These are phyloP conservation scores for Zosterops lateralis DNA, from an alignment of 2,113 vertebrate genomes.

Conservation along the genomic window DNA sequence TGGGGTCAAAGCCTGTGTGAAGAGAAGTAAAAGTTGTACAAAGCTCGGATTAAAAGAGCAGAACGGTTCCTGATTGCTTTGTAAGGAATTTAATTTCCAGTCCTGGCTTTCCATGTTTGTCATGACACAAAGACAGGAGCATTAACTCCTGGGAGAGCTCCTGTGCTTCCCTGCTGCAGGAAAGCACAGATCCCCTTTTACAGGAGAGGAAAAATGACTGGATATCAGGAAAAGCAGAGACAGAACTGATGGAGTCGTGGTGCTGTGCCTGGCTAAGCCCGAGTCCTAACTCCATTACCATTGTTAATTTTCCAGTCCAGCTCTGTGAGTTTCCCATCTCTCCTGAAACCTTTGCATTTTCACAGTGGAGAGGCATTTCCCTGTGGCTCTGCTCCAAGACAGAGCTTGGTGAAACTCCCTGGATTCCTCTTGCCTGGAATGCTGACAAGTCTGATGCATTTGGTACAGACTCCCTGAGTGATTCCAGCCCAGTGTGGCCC, in stretches of 20 bases:
- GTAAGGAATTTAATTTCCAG: not conserved
- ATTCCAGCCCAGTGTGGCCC: not conserved
- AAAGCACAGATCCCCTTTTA: not conserved
- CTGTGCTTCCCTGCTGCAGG: accelerated
- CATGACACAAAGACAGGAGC: not conserved
- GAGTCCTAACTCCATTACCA: accelerated
- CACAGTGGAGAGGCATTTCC: not conserved
- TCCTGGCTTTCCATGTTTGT: not conserved
- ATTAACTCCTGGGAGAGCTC: not conserved
- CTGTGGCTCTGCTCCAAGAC: constrained; percentile 11
- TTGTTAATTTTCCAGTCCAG: not conserved
- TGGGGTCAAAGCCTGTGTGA: not conserved
- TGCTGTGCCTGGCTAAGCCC: not conserved
- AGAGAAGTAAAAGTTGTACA: not conserved
- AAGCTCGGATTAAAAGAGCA: not conserved
- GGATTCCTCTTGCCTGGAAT: not conserved
- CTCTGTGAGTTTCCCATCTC: not conserved
- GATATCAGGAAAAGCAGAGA: not conserved
- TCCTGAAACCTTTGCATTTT: not conserved
- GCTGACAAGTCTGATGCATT: constrained; percentile 17
- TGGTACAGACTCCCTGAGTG: not conserved
- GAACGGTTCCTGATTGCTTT: not conserved
- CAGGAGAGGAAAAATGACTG: not conserved
- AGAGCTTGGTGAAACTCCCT: not conserved
- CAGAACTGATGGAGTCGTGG: not conserved